These are phyloP conservation scores for Hermetia illucens DNA, from an alignment of 1,140 invertebrate species.

Conservation along the genomic window DNA sequence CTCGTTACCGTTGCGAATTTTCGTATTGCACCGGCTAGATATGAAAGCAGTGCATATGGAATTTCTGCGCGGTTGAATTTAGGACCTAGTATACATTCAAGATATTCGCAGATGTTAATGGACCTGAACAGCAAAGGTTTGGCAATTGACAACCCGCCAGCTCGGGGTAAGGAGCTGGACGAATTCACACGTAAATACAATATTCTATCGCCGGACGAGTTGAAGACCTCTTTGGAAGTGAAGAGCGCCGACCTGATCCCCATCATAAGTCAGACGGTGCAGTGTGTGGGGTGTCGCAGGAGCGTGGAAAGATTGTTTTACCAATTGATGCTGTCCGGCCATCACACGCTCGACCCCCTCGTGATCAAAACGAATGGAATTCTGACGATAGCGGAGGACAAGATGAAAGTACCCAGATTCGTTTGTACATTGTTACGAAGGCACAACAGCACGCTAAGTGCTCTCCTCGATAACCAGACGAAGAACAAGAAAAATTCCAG, in stretches of 20 bases:
- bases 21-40: conserved; percentile 8
- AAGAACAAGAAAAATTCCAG: conserved; percentile 74
- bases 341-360: conserved; percentile 70
- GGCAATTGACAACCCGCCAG: conserved; percentile 57
- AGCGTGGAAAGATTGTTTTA: conserved; percentile 77
- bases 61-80: background rate
- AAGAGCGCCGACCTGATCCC: conserved; percentile 66
- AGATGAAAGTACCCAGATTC: conserved; percentile 57
- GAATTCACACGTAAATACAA: conserved; percentile 69
- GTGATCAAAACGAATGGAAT: conserved; percentile 52
- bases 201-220: conserved; percentile 60
- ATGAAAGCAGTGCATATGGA: conserved; percentile 8
- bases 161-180: conserved; percentile 66
- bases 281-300: conserved; percentile 80
- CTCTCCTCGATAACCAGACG: conserved; percentile 64
- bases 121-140: conserved; percentile 71
- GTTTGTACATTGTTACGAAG: conserved; percentile 71
- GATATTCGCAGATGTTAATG: conserved; percentile 68
- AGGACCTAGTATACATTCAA: background rate
- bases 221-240: conserved; percentile 66
- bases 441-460: conserved; percentile 64
- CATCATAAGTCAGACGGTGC: conserved; percentile 74
- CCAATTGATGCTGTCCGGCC: conserved; percentile 62
- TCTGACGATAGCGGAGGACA: conserved; percentile 62
- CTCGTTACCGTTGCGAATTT: conserved; percentile 1